These are phyloP conservation scores for Delphinus delphis DNA, from an alignment of 2,113 vertebrate genomes.

Conservation along the genomic window DNA sequence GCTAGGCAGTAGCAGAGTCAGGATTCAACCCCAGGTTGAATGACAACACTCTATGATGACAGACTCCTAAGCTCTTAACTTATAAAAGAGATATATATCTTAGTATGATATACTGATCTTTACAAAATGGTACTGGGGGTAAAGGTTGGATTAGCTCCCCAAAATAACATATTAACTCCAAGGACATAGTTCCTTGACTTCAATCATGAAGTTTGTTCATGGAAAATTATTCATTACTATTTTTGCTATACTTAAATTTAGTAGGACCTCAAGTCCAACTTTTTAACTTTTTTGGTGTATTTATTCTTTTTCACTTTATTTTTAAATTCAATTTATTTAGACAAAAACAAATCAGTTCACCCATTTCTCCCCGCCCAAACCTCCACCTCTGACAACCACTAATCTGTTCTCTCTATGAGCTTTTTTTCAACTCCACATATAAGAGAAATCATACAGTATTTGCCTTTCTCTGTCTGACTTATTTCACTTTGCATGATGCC, in stretches of 20 bases:
- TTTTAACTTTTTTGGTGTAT: not conserved
- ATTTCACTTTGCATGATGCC: not conserved
- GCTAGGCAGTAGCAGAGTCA: not conserved
- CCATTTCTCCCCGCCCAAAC: not conserved
- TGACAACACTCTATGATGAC: not conserved
- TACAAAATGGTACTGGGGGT: not conserved
- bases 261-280: not conserved
- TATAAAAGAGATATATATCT: not conserved
- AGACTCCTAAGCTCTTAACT: not conserved
- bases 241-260: not conserved
- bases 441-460: not conserved
- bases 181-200: not conserved
- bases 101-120: not conserved
- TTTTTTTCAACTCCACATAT: not conserved
- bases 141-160: not conserved
- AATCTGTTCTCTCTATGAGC: not conserved
- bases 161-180: not conserved
- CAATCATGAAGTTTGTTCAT: not conserved
- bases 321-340: not conserved
- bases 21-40: not conserved
- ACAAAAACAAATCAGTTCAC: not conserved
- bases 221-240: not conserved
- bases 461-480: not conserved
- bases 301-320: not conserved
- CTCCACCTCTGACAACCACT: not conserved